Evolutionary conservation across 2,888 invertebrate species (phyloP), one percentile per base, ranked within the genome.

Genomic region (Bhutanitis thaidina): DNA sequence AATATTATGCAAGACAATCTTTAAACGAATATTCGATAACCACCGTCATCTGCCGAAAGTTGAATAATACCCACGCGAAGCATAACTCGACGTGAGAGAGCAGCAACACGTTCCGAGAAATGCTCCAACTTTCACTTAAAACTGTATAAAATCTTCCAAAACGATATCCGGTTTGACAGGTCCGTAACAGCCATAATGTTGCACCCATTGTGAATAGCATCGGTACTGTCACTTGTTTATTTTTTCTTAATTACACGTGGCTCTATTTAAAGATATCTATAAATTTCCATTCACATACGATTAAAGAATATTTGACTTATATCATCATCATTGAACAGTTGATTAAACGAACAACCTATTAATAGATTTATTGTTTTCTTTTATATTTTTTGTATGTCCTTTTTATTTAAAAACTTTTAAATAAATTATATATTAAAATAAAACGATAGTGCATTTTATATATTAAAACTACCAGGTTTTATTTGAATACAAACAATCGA

Each of bases 71-170:
- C 55, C 61, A 56, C 47, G 51, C 52, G 58, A 64, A 69, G 57
- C 71, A 71, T 75, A 77, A 77, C 66, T 68, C 54, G 59, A 58
- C 67, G 77, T 74, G 80, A 74, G 77, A 80, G 74, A 74, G 62
- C 60, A 54, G 56, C 57, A 55, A 74, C 80, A 62, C 78, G 81
- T 82, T 79, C 57, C 60, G 64, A 71, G 72, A 80, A 76, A 72
- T 75, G 72, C 58, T 59, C 55, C 60, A 54, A 85, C 88, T 88
- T 88, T 88, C 88, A 84, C 88, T 80, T 32, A 56, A 50, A 57
- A 62, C 54, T 53, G 51, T 55, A 60, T 67, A 71, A 75, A 73
- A 70, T 65, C 66, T 65, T 62, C 70, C 68, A 62, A 80, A 77
- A 69, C 59, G 49, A 77, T 72, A 77, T 80, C 85, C 83, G 83